Evolutionary conservation across 2,888 invertebrate species (phyloP), one percentile per base, ranked within the genome.

Genomic region (Cosmopolites sordidus): DNA sequence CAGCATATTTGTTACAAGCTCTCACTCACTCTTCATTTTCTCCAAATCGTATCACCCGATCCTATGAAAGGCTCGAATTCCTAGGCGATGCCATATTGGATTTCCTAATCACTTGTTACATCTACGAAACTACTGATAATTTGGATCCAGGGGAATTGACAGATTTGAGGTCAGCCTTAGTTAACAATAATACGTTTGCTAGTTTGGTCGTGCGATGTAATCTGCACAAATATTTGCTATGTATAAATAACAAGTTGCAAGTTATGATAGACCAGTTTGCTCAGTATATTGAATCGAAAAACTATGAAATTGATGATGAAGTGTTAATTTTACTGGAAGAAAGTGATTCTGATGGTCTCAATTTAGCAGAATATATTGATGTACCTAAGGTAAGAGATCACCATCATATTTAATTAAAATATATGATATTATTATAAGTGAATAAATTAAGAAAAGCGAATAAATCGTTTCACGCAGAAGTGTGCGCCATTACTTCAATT

Each of bases 131-230:
- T 57, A 83, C 82, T 56, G 76, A 75, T 0, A 66, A 76, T 38
- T 77, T 90, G 67, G 81, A 80, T 51, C 93, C 94, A 0, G 97
- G 96, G 0, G 84, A 91, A 14, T 74, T 99, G 51, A 97, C 97
- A 0, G 97, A 98, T 75, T 71, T 98, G 54, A 79, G 98, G 30
- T 96, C 97, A 0, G 92, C 98, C 0, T 78, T 99, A 1, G 98
- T 99, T 1, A 98, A 99, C 71, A 99, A 99, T 68, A 85, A 90
- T 54, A 97, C 95, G 0, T 92, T 99, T 67, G 97, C 93, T 0
- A 87, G 91, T 16, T 80, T 95, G 46, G 83, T 91, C 3, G 92
- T 96, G 11, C 85, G 91, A 60, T 82, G 89, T 73, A 84, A 87
- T 11, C 82, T 97, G 56, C 92, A 98, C 68, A 88, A 89, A 65